phyloP scores from a whole-genome alignment of 1,140 invertebrate genomes.

The Oncopeltus fasciatus region DNA sequence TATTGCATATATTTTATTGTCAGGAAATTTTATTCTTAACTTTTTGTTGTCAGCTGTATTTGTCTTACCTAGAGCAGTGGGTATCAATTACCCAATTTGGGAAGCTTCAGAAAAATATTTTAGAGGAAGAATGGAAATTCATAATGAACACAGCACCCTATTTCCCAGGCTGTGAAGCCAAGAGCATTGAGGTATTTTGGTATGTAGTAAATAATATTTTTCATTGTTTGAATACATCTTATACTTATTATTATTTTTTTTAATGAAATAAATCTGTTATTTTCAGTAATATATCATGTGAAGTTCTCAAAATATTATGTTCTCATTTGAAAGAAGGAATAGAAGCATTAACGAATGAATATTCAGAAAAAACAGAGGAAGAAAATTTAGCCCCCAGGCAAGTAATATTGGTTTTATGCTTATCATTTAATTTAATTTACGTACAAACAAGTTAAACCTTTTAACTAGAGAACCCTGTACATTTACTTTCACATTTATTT shows the following conservation, averaged over 20 bases:
- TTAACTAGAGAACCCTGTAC: too few species aligned
- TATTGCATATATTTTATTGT: too few species aligned
- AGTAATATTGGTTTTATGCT: too few species aligned
- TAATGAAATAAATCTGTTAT: not conserved
- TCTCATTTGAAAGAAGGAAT: not conserved
- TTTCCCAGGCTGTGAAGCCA: slow-evolving; percentile 39
- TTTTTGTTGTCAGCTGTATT: slow-evolving; percentile 41
- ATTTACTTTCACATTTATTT: too few species aligned
- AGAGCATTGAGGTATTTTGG: slow-evolving; percentile 25
- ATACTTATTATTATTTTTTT: not conserved
- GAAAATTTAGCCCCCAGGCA: not conserved
- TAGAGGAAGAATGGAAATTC: slow-evolving; percentile 72
- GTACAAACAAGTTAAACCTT: too few species aligned
- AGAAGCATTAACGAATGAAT: not conserved
- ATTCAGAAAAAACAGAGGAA: not conserved
- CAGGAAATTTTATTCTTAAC: not conserved
- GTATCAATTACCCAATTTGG: slow-evolving; percentile 46
- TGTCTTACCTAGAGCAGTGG: slow-evolving; percentile 60
- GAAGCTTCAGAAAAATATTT: slow-evolving; percentile 52
- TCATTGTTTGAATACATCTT: not conserved
- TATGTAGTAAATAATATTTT: not conserved
- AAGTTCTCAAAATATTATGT: not conserved
- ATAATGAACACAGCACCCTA: slow-evolving; percentile 51
- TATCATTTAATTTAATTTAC: too few species aligned
- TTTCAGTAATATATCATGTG: not conserved